Conservation (phyloP, 2,113 vertebrate species). For the Sturnus vulgaris region DNA sequence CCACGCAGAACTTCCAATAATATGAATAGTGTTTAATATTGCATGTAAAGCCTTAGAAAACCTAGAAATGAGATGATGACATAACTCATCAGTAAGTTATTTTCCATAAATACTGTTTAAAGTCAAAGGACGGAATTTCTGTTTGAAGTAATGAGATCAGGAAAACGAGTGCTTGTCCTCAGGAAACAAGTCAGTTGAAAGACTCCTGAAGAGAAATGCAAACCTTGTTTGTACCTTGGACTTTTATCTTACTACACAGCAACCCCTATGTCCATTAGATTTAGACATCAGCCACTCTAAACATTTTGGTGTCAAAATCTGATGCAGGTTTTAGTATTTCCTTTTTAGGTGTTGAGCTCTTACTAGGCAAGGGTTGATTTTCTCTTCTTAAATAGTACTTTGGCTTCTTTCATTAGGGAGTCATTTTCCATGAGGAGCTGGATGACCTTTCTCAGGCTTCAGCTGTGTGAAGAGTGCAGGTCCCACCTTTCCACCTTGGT, state of each 20-base stretch:
- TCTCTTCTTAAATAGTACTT: neutral
- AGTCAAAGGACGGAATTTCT: neutral
- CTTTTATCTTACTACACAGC: neutral
- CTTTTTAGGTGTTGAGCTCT: neutral
- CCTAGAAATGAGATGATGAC: neutral
- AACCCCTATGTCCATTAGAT: rapidly evolving
- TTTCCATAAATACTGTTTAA: neutral
- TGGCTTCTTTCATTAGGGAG: neutral
- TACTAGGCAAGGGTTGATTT: neutral
- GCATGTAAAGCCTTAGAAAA: neutral
- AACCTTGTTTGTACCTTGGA: neutral
- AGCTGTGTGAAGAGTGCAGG: rapidly evolving
- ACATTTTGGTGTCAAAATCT: neutral
- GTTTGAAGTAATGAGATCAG: neutral
- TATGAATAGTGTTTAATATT: neutral
- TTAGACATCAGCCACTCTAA: neutral
- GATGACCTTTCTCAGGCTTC: neutral
- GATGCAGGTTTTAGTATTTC: neutral
- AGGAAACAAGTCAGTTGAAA: neutral
- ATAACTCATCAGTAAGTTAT: neutral
- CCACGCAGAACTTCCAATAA: neutral
- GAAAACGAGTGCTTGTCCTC: neutral
- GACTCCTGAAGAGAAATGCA: neutral
- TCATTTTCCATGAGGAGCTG: too few species aligned
- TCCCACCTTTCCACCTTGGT: neutral